These are phyloP conservation scores for Elachura formosa DNA, from an alignment of 2,113 vertebrate species.

Conservation along the genomic window DNA sequence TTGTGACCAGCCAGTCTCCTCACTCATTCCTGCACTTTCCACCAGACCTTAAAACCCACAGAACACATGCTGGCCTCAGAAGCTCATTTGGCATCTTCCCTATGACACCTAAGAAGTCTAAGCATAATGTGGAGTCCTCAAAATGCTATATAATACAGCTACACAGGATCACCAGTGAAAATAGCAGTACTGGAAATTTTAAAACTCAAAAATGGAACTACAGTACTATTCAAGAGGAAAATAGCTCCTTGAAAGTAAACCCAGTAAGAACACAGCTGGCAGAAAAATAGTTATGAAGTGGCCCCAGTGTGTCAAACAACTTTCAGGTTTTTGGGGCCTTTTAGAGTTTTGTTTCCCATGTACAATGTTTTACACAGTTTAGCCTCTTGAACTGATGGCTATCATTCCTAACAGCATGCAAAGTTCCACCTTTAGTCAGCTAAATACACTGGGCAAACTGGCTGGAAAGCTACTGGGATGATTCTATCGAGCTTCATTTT, in stretches of 20 bases:
- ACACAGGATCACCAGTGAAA: neutral
- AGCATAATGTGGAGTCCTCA: neutral
- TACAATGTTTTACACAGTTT: neutral
- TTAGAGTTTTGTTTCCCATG: neutral
- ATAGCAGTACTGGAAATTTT: neutral
- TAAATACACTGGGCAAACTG: neutral
- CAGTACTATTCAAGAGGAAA: neutral
- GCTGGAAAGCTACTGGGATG: neutral
- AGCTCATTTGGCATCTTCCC: neutral
- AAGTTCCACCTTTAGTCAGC: neutral
- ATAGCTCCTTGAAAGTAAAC: neutral
- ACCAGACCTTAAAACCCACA: neutral
- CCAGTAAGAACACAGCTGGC: neutral
- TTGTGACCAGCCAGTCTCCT: neutral
- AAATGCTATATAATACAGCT: neutral
- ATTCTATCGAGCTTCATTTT: neutral
- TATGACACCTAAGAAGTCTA: fast-evolving
- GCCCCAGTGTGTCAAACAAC: neutral
- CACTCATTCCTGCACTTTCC: neutral
- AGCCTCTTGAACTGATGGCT: neutral
- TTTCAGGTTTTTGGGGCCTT: neutral
- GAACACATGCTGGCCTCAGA: neutral
- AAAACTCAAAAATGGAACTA: neutral
- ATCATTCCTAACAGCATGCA: neutral
- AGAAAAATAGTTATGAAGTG: neutral